Evolutionary conservation across 2,888 invertebrate species (phyloP).

Genomic region (Branchellion lobata): DNA sequence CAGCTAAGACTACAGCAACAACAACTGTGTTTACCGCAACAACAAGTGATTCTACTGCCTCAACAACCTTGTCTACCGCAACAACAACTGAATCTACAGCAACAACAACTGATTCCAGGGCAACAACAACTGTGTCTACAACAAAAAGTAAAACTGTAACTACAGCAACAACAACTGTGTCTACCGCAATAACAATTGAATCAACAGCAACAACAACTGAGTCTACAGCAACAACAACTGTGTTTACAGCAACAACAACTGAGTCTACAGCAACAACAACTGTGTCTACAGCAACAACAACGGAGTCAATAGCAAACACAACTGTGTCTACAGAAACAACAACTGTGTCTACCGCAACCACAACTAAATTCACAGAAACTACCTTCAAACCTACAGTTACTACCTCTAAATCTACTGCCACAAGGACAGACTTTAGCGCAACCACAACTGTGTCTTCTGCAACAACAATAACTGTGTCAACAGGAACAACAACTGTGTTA

Average conservation of each 20-base stretch:
- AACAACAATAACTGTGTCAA: neutral
- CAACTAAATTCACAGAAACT: no score
- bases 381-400: no score
- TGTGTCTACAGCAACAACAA: neutral
- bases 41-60: neutral
- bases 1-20: neutral
- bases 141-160: neutral
- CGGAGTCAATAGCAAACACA: neutral
- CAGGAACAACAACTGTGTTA: neutral
- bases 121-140: neutral
- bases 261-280: neutral
- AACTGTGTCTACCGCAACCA: neutral
- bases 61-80: neutral
- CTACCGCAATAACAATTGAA: neutral
- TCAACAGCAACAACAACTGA: neutral
- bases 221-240: neutral
- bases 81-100: neutral
- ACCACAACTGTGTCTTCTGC: neutral
- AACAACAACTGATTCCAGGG: neutral
- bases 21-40: neutral
- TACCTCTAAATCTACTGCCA: neutral
- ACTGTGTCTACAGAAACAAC: neutral
- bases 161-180: neutral
- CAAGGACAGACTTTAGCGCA: neutral
- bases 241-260: neutral